A percentile compares a stretch with the other conserved stretches of the same genome.
Evolutionary conservation across 2,113 vertebrate species (phyloP).

Genomic region (Phalacrocorax brasilianus): DNA sequence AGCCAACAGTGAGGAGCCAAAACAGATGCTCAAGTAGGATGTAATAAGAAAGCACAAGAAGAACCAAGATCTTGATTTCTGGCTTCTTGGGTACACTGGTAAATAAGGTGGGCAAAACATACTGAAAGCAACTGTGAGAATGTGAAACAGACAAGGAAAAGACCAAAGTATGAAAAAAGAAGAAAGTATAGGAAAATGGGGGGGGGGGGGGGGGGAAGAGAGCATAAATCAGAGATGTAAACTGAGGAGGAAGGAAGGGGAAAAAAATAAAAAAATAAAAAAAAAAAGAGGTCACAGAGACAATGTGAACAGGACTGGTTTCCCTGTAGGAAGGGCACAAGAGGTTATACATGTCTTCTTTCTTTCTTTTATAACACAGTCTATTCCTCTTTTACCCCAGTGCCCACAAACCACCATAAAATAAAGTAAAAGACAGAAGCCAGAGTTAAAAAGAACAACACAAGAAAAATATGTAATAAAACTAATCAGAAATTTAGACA

Average conservation of each 20-base stretch:
- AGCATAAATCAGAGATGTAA: background rate
- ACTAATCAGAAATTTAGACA: background rate
- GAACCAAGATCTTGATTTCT: background rate
- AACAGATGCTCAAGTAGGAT: background rate
- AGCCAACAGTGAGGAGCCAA: background rate
- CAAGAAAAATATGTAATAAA: background rate
- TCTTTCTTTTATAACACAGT: background rate
- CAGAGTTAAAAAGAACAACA: background rate
- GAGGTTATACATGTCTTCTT: background rate
- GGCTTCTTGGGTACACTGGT: background rate
- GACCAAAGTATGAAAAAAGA: background rate
- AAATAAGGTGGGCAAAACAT: background rate
- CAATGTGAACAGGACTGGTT: rapidly evolving
- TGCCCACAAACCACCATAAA: background rate
- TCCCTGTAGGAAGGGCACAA: background rate
- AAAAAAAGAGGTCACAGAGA: background rate
- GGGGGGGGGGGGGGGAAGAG: too few species aligned
- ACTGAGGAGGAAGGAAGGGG: too few species aligned
- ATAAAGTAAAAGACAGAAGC: background rate
- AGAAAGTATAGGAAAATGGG: background rate
- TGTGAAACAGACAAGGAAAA: background rate
- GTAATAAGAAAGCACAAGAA: background rate
- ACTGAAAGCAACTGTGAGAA: background rate
- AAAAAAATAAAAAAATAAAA: background rate
- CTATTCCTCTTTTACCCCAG: background rate